These are phyloP conservation scores for Hemithea aestivaria DNA, from an alignment of 2,888 invertebrate genomes.

Conservation along the genomic window DNA sequence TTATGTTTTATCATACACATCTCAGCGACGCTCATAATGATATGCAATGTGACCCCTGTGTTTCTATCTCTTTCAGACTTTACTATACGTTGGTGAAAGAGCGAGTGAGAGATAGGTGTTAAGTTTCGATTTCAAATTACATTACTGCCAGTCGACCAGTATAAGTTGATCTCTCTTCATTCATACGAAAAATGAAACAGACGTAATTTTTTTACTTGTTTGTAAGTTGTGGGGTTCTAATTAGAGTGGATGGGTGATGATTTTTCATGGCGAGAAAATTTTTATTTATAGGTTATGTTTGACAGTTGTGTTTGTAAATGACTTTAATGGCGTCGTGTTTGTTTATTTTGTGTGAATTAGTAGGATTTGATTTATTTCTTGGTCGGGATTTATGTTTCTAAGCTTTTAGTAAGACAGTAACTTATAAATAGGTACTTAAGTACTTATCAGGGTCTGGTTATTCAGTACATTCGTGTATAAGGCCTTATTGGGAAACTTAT, in stretches of 20 bases:
- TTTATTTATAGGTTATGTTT: constrained; percentile 31
- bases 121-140: constrained; percentile 30
- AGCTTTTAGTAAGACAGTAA: constrained; percentile 7
- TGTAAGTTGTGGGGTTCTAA: constrained; percentile 3
- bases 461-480: no score
- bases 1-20: constrained; percentile 18
- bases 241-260: constrained; percentile 11
- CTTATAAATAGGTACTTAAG: neutral
- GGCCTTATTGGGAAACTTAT: no score
- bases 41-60: constrained; percentile 39
- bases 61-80: constrained; percentile 24
- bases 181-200: constrained; percentile 18
- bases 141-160: constrained; percentile 21
- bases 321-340: constrained; percentile 28
- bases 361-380: constrained; percentile 13
- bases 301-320: constrained; percentile 27
- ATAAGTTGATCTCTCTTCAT: constrained; percentile 25
- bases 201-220: constrained; percentile 7
- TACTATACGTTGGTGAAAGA: constrained; percentile 1
- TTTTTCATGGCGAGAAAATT: constrained; percentile 32
- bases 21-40: constrained; percentile 33
- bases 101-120: constrained; percentile 19
- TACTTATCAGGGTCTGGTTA: no score
- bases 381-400: no score
- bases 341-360: constrained; percentile 21